Evolutionary conservation across 2,113 vertebrate species (phyloP).

Genomic region (Pterocles orientalis): DNA sequence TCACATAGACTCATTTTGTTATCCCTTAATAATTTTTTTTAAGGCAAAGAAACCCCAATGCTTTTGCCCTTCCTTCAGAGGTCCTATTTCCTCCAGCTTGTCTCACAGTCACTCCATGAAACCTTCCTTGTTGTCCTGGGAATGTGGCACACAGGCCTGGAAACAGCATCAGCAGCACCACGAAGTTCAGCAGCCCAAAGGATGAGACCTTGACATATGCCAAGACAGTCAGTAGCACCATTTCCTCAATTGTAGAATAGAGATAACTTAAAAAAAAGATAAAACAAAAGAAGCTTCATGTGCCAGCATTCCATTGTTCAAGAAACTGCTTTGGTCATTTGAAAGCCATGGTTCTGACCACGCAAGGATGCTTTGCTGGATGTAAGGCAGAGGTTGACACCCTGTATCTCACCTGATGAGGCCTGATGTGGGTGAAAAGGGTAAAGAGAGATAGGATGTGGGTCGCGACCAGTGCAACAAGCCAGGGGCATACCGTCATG

Average conservation of each 20-base stretch:
- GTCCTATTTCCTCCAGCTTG: neutral
- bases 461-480: neutral
- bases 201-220: neutral
- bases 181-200: neutral
- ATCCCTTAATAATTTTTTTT: neutral
- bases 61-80: neutral
- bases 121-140: neutral
- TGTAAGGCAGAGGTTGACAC: neutral
- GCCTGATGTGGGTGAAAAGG: neutral
- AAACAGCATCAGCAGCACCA: neutral
- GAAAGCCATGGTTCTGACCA: neutral
- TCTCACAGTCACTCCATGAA: neutral
- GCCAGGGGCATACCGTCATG: accelerated
- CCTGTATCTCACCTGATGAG: neutral
- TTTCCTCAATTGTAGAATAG: neutral
- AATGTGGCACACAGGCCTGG: neutral
- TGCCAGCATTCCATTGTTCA: neutral
- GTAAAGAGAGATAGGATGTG: neutral
- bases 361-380: neutral
- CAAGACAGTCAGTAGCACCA: neutral
- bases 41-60: neutral
- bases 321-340: neutral
- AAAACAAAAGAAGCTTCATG: neutral
- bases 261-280: neutral
- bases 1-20: neutral